phyloP scores from a whole-genome alignment of 2,888 invertebrate genomes.

The Nebria brevicollis region DNA sequence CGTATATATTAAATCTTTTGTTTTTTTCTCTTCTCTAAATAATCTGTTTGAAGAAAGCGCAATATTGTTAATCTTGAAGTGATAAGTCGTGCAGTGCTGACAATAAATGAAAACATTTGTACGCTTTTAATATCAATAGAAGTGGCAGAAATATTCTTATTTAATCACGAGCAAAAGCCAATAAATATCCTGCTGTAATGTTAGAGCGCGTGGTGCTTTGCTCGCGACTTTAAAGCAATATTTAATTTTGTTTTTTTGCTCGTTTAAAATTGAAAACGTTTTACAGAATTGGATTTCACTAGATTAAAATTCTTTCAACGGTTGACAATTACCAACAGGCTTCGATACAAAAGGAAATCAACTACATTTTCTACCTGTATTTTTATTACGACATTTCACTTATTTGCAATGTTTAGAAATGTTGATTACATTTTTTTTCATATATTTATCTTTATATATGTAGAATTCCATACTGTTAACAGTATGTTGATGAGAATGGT shows the following conservation, averaged over 20 bases:
- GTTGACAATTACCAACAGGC: neutral
- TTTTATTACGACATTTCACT: no score
- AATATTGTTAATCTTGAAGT: neutral
- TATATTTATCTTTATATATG: no score
- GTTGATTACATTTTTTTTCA: no score
- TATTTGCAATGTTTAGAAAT: no score
- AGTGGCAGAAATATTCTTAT: neutral
- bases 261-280: neutral
- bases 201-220: neutral
- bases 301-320: neutral
- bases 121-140: neutral
- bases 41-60: neutral
- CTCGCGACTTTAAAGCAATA: neutral
- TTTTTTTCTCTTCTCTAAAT: neutral
- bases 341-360: neutral
- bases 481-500: no score
- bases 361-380: neutral
- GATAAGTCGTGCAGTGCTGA: neutral
- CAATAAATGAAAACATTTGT: neutral
- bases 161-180: neutral
- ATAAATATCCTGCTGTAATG: neutral
- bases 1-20: neutral
- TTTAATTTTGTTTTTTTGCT: neutral
- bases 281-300: neutral
- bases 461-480: no score